Base-by-base conservation (phyloP, 2,797 vertebrate species). In the Malurus splendens region DNA sequence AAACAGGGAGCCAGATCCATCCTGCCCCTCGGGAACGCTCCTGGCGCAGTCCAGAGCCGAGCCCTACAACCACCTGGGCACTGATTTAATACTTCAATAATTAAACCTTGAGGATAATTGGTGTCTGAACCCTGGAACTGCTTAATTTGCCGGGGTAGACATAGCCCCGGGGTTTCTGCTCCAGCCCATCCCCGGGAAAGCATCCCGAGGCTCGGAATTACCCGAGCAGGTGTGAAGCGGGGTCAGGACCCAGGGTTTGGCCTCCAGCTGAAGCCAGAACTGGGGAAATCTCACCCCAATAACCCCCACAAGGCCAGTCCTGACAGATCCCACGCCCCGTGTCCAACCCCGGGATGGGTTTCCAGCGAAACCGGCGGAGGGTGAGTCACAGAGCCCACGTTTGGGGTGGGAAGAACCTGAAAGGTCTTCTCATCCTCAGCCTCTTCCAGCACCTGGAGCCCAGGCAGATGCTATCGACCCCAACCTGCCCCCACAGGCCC, bases 121-220 rank as follows among this genome's bases (percentile, higher is more conserved):
- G 71, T 33, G 90, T 81, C 88, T 92, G 91, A 88, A 45, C 14
- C 59, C 59, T 81, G 88, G 66, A 86, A 77, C 86, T 55, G 70
- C 72, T 86, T 94, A 33, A 91, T 93, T 91, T 15, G 66, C 83
- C 8, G 41, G 77, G 38, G 38, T 4, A 93, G 94, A 82, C 83
- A 18, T 44, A 10, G 71, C 93, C 89, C 33, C 6, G 0, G 80
- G 85, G 76, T 19, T 57, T 45, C 7, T 1, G 5, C 56, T 59
- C 28, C 52, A 20, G 90, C 76, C 80, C 68, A 57, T 61, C 62
- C 87, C 87, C 18, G 2, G 87, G 76, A 94, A 90, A 72, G 82
- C 39, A 1, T 87, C 89, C 85, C 76, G 50, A 57, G 82, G 82
- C 47, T 74, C 56, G 72, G 86, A 89, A 89, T 68, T 1, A 20